Evolutionary conservation across 1,140 invertebrate species (phyloP), one percentile per base, ranked within the genome.

Genomic region (Triops longicaudatus): DNA sequence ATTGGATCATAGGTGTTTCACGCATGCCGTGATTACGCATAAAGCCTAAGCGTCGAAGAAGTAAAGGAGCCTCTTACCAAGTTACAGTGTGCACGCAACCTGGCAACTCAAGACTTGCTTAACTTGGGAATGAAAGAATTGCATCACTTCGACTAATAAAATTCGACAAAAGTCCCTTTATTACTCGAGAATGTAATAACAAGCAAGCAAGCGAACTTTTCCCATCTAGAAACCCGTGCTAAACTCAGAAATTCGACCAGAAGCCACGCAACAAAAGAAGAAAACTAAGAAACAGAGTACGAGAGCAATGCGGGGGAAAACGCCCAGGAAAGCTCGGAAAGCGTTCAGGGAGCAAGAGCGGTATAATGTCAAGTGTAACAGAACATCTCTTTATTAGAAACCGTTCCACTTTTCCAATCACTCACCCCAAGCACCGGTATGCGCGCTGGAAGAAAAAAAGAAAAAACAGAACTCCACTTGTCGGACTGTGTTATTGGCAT

Each of bases 1-100:
- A 63, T 63, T 63, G 50, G 50, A 63, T 63, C 50, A 22, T 22
- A 63, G 50, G 50, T 63, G 50, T 63, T 63, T 17, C 50, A 63
- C 50, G 50, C 50, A 63, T 63, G 50, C 22, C 50, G 50, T 63
- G 50, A 63, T 63, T 63, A 22, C 50, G 22, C 50, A 4, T 22
- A 63, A 63, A 22, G 50, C 50, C n/a, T 63, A 63, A 63, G 22
- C 14, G 50, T 63, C 5, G 22, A 63, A 63, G 17, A 63, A 63
- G 50, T 37, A 22, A 17, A 63, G 17, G 50, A 63, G 14, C 10
- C 14, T 63, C 4, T 22, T n/a, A 17, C 43, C 17, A 44, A 17
- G 11, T 3, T 17, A 17, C 22, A 17, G 0, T 63, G 0, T 9
- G 0, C 50, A 63, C 50, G 50, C 50, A 17, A 22, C 50, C 50